These are phyloP conservation scores for Halichoerus grypus DNA, from an alignment of 2,113 vertebrate genomes.

Conservation along the genomic window DNA sequence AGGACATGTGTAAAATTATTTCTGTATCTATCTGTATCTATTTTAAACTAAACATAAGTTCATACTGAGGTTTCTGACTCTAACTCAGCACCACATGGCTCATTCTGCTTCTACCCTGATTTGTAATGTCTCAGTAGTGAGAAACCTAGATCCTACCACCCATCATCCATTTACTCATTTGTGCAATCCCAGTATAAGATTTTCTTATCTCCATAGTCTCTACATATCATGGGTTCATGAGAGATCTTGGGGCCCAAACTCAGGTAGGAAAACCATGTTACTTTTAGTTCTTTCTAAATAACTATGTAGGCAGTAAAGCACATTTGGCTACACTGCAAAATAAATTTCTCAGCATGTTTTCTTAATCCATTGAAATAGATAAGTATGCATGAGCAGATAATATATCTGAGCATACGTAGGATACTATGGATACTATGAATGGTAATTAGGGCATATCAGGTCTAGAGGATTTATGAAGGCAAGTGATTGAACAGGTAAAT, in stretches of 20 bases:
- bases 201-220: background rate
- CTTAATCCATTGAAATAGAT: slow-evolving; percentile 41
- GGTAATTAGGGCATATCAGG: slow-evolving; percentile 10
- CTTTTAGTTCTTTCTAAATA: slow-evolving; percentile 43
- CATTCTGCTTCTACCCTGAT: background rate
- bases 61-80: background rate
- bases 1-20: background rate
- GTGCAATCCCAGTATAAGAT: background rate
- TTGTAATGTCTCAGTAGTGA: background rate
- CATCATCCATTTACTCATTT: background rate
- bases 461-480: slow-evolving; percentile 39
- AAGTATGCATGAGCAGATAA: slow-evolving; percentile 40
- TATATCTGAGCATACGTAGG: slow-evolving; percentile 11
- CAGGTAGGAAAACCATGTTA: background rate
- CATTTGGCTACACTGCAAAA: slow-evolving; percentile 37
- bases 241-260: background rate
- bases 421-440: background rate
- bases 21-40: background rate
- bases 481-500: slow-evolving; percentile 52
- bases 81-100: background rate
- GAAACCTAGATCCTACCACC: background rate
- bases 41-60: background rate
- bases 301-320: slow-evolving; percentile 9
- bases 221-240: background rate
- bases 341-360: slow-evolving; percentile 61